Percentiles rank a stretch among this genome's conserved stretches.
phyloP scores from a whole-genome alignment of 2,888 invertebrate genomes.

The Chymomyza fuscimana region DNA sequence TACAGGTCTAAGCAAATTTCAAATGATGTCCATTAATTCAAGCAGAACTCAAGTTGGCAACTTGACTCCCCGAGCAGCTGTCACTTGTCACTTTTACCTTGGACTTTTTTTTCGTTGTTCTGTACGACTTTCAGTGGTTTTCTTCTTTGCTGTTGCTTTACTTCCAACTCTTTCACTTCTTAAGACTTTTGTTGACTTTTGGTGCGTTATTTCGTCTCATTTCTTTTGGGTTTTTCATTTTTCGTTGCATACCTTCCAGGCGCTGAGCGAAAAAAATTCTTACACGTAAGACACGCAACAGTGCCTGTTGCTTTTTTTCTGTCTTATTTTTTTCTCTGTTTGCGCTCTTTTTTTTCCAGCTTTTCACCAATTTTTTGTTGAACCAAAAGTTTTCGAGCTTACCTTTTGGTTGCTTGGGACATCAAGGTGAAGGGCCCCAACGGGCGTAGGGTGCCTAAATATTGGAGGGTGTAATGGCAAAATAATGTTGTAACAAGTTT shows the following conservation, averaged over 20 bases:
- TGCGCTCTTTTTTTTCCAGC: background rate
- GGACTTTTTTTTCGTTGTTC: background rate
- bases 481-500: background rate
- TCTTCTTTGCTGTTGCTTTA: background rate
- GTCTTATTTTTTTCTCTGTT: background rate
- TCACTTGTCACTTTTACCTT: slow-evolving; percentile 1
- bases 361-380: background rate
- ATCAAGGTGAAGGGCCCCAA: background rate
- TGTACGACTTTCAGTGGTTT: background rate
- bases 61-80: background rate
- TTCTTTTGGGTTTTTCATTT: slow-evolving; percentile 7
- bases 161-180: background rate
- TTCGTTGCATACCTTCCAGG: slow-evolving; percentile 13
- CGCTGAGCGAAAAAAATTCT: slow-evolving; percentile 11
- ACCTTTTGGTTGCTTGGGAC: background rate
- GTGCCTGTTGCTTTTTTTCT: background rate
- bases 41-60: slow-evolving; percentile 1
- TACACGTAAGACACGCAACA: slow-evolving; percentile 3
- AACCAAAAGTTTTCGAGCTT: background rate
- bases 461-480: background rate
- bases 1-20: background rate
- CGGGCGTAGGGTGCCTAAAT: background rate
- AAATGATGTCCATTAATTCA: slow-evolving; percentile 1
- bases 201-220: background rate
- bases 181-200: slow-evolving; percentile 7